These are phyloP conservation scores for Sesia bembeciformis DNA, from an alignment of 2,888 invertebrate species.

Conservation along the genomic window DNA sequence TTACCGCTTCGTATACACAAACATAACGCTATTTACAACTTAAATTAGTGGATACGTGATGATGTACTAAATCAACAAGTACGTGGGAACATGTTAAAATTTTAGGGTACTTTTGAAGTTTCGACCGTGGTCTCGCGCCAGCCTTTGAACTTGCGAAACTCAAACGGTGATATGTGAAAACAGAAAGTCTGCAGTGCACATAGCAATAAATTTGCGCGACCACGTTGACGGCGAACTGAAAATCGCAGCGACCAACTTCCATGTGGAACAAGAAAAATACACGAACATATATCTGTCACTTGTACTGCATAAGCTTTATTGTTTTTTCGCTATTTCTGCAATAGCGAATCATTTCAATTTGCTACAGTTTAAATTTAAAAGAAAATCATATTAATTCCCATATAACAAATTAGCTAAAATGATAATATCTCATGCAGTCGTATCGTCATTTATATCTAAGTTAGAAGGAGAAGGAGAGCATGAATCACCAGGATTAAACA, in stretches of 20 bases:
- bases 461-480: too few species aligned
- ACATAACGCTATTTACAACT: slow-evolving; percentile 36
- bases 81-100: background rate
- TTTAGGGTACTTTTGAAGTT: background rate
- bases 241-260: slow-evolving; percentile 53
- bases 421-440: too few species aligned
- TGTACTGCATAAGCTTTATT: slow-evolving; percentile 25
- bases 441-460: too few species aligned
- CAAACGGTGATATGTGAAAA: slow-evolving; percentile 50
- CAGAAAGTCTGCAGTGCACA: slow-evolving; percentile 54
- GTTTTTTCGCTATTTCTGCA: background rate
- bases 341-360: too few species aligned
- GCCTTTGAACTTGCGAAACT: slow-evolving; percentile 31
- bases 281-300: slow-evolving; percentile 45
- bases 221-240: slow-evolving; percentile 57
- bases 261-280: slow-evolving; percentile 57
- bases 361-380: too few species aligned
- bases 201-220: slow-evolving; percentile 60
- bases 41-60: slow-evolving; percentile 23
- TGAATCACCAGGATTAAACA: too few species aligned
- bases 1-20: slow-evolving; percentile 43
- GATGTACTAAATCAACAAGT: slow-evolving; percentile 7
- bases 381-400: too few species aligned
- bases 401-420: too few species aligned
- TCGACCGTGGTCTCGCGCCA: slow-evolving; percentile 5